Evolutionary conservation across 2,888 invertebrate species (phyloP).

Genomic region (Drosophila monieri): DNA sequence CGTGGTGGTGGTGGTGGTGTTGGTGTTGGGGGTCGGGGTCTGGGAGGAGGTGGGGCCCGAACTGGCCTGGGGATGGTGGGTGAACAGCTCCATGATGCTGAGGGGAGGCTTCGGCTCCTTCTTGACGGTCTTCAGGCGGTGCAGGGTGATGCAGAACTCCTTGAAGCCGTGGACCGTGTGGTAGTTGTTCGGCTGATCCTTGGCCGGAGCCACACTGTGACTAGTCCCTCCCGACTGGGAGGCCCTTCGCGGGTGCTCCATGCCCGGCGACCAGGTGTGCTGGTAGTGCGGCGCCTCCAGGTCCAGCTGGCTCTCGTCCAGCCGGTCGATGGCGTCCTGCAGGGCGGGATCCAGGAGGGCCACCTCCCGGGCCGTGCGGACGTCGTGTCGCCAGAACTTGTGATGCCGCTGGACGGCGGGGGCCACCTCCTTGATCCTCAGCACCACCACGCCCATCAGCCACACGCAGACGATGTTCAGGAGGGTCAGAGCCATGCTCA

Average conservation of each 20-base stretch:
- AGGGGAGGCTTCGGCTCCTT: slow-evolving; percentile 19
- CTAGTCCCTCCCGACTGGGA: not conserved
- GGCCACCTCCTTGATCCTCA: slow-evolving; percentile 88
- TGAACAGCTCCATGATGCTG: slow-evolving; percentile 53
- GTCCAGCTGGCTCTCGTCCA: slow-evolving; percentile 58
- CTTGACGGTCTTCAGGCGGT: not conserved
- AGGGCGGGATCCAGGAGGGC: slow-evolving; percentile 83
- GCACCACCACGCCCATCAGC: slow-evolving; percentile 88
- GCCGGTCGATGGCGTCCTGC: slow-evolving; percentile 65
- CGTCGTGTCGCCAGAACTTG: slow-evolving; percentile 87
- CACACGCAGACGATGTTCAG: slow-evolving; percentile 90
- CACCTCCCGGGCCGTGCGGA: slow-evolving; percentile 86
- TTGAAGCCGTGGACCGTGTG: slow-evolving; percentile 70
- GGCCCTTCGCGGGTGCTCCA: not conserved
- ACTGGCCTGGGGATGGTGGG: not conserved
- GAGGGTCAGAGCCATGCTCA: slow-evolving; percentile 89
- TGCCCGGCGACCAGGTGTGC: slow-evolving; percentile 77
- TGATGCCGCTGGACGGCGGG: slow-evolving; percentile 84
- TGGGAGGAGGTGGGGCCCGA: not conserved
- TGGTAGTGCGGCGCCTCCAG: slow-evolving; percentile 48
- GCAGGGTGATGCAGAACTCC: slow-evolving; percentile 59
- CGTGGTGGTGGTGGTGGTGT: not conserved
- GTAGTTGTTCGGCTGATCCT: slow-evolving; percentile 31
- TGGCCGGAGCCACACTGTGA: not conserved
- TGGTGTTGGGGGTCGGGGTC: not conserved